phyloP scores from a whole-genome alignment of 2,888 invertebrate genomes.

The Caenorhabditis sulstoni region DNA sequence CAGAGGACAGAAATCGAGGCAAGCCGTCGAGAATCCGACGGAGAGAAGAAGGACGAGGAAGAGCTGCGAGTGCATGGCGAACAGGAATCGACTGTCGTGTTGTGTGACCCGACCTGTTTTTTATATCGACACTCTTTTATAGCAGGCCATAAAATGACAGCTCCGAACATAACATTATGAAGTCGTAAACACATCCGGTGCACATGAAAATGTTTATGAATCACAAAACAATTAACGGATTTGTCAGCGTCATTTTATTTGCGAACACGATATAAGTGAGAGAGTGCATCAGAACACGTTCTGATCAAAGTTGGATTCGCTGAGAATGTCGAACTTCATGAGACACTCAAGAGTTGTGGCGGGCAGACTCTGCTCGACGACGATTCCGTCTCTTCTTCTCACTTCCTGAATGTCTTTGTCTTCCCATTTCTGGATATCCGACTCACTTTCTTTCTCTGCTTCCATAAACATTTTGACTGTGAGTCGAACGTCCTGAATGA shows the following conservation, averaged over 20 bases:
- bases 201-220: conserved; percentile 33
- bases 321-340: too few relatives aligned
- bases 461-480: too few relatives aligned
- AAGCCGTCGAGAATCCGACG: conserved; percentile 16
- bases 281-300: too few relatives aligned
- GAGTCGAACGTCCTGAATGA: too few relatives aligned
- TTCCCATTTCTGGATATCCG: too few relatives aligned
- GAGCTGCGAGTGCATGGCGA: conserved; percentile 29
- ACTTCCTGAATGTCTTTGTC: too few relatives aligned
- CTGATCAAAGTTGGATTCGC: too few relatives aligned
- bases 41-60: conserved; percentile 14
- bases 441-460: too few relatives aligned
- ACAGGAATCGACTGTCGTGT: conserved; percentile 1
- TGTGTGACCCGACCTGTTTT: neutral
- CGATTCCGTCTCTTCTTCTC: too few relatives aligned
- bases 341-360: too few relatives aligned
- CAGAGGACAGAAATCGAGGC: conserved; percentile 22
- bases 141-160: conserved; percentile 26
- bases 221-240: neutral
- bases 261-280: too few relatives aligned
- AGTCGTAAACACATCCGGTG: conserved; percentile 46
- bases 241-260: neutral
- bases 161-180: conserved; percentile 23
- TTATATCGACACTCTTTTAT: conserved; percentile 37
- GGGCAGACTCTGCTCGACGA: too few relatives aligned